Evolutionary conservation across 2,888 invertebrate species (phyloP), one percentile per base, ranked within the genome.

Genomic region (Pseudoips prasinana): DNA sequence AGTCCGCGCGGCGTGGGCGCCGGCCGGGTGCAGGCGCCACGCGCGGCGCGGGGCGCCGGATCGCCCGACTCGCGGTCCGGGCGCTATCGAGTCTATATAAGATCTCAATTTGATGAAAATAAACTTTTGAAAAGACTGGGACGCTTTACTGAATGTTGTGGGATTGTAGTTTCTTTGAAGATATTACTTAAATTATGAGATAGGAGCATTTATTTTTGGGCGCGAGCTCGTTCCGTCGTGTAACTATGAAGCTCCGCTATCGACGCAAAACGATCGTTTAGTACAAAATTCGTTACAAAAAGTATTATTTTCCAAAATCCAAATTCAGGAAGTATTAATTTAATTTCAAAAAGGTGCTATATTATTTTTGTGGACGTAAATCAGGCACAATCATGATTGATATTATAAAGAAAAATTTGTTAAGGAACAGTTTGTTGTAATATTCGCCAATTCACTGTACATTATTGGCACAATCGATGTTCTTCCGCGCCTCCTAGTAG

Each of bases 31-130:
- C n/a, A n/a, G 55, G 52, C 56, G 58, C 58, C 60, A 47, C 48
- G 50, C 56, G 57, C 60, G 64, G 42, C 33, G 42, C 39, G 29
- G 39, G 36, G 42, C 37, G 44, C 50, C 34, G 37, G 41, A 46
- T 70, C 66, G 70, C 73, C 82, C 76, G 14, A 14, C 14, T 2
- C 14, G 58, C 60, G 64, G 58, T 65, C 70, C 67, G 70, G 73
- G 75, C 82, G 76, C 74, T 72, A 78, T 72, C 77, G 80, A 88
- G 87, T 88, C 87, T 82, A 86, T 79, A 73, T 80, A 87, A 87
- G 88, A 88, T 88, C 88, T 88, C 88, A 88, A 88, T 88, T 86
- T 87, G 87, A 86, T 85, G 87, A 88, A 88, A 87, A 85, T 81
- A 81, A 87, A 85, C 85, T 73, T 83, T 78, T 83, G 74, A 88